Evolutionary conservation across 1,140 invertebrate species (phyloP).

Genomic region (Aphidius ervi): DNA sequence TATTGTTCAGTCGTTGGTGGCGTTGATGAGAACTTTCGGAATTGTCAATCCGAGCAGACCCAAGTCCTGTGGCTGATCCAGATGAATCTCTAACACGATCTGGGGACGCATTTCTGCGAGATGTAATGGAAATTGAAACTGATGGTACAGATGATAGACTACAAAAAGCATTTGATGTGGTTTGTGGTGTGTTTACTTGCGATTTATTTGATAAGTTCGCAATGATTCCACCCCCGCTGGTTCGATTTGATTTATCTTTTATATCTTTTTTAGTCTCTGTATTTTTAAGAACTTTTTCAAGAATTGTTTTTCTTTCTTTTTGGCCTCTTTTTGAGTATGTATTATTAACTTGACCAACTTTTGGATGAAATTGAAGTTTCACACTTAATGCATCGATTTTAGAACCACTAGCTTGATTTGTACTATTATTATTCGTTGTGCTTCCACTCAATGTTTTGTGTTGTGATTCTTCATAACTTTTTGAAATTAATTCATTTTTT

Average conservation of each 20-base stretch:
- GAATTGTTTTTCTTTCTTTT: constrained; percentile 36
- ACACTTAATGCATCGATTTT: constrained; percentile 49
- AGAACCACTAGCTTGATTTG: constrained; percentile 33
- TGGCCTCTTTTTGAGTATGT: constrained; percentile 42
- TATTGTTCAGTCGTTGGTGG: background rate
- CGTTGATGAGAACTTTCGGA: constrained; percentile 1
- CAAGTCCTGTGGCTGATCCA: too few species aligned
- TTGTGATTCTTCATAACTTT: background rate
- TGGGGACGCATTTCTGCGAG: constrained; percentile 10
- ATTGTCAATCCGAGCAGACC: constrained; percentile 5
- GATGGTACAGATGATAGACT: constrained; percentile 4
- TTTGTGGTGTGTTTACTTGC: background rate
- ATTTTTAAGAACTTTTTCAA: constrained; percentile 29
- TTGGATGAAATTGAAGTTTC: constrained; percentile 49
- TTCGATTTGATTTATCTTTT: constrained; percentile 1
- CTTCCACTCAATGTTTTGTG: too few species aligned
- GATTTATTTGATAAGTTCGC: background rate
- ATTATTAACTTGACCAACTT: constrained; percentile 45
- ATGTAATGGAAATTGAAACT: constrained; percentile 11
- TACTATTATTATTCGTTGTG: constrained; percentile 17
- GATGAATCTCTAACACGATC: constrained; percentile 8
- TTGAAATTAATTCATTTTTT: background rate
- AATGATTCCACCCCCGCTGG: background rate
- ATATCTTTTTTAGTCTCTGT: constrained; percentile 24
- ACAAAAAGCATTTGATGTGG: background rate